Evolutionary conservation across 1,140 invertebrate species (phyloP), one percentile per base, ranked within the genome.

Genomic region (Drosophila littoralis): DNA sequence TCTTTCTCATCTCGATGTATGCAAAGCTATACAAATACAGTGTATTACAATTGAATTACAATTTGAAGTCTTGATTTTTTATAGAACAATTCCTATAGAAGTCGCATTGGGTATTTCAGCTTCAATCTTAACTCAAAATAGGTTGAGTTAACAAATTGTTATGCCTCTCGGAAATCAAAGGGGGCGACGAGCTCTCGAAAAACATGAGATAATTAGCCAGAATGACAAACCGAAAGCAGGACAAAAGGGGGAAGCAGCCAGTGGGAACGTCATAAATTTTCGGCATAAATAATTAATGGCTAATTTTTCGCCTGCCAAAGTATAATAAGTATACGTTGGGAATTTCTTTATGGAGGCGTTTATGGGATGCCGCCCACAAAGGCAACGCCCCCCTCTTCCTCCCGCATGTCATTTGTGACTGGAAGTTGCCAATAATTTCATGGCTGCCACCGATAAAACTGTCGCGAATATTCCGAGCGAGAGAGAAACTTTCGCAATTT

Each of bases 291-390:
- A 59, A 42, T 63, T 46, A 46, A 63, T 69, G 46, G 40, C 10
- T 35, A 22, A 54, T 66, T 33, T 32, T 38, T 67, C 22, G 64
- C 28, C n/a, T 46, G 57, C 40, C 57, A 52, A 61, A 52, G 15
- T 17, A 33, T 17, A 36, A 46, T 35, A 48, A 9, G 51, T 40
- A 9, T 28, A 28, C 22, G 22, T 70, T 52, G 13, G 40, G 58
- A 36, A 70, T 63, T 61, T 70, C 40, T 38, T 55, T 32, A 63
- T 46, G 59, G 12, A 52, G 48, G 57, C 48, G 58, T 63, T 70
- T 70, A 40, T 70, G 55, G 32, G 17, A 36, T 54, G 57, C 32
- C 32, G 50, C 43, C 65, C 55, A 68, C 65, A 33, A 28, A 50
- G 54, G 15, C 15, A 40, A n/a, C 48, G 28, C 28, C 50, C 12